phyloP scores from a whole-genome alignment of 2,113 vertebrate species.

The Eublepharis macularius region DNA sequence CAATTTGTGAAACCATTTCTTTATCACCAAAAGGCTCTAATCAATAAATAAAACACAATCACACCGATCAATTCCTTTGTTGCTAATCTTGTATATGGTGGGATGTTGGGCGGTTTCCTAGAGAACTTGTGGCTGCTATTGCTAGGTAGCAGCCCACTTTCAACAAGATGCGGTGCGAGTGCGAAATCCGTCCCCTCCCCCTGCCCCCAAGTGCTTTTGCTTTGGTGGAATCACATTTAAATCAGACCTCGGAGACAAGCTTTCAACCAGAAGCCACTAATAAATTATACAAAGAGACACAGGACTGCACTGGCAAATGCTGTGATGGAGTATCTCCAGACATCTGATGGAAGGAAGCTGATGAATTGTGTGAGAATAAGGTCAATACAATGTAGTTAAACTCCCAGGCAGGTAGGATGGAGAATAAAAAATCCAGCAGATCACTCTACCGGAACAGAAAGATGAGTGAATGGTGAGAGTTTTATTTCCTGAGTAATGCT shows the following conservation, averaged over 20 bases:
- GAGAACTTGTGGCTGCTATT: background rate
- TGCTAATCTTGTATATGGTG: background rate
- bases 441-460: slow-evolving; percentile 19
- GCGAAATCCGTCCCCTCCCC: slow-evolving; percentile 17
- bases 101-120: too few species aligned
- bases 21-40: too few species aligned
- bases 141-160: accelerated
- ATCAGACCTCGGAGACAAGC: slow-evolving; percentile 48
- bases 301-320: slow-evolving; percentile 20
- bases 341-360: slow-evolving; percentile 39
- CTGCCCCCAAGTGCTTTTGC: slow-evolving; percentile 29
- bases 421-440: slow-evolving; percentile 25
- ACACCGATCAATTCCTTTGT: background rate
- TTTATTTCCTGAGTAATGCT: slow-evolving; percentile 27
- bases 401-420: slow-evolving; percentile 42
- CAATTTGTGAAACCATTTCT: background rate
- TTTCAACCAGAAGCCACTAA: slow-evolving; percentile 33
- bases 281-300: slow-evolving; percentile 52
- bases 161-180: slow-evolving; percentile 30
- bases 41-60: background rate
- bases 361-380: slow-evolving; percentile 48
- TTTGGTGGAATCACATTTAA: slow-evolving; percentile 37
- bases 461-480: background rate
- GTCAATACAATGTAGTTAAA: slow-evolving; percentile 59
- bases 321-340: slow-evolving; percentile 49